A percentile compares a stretch with the other conserved stretches of the same genome.
Evolutionary conservation across 2,888 invertebrate species (phyloP).

Genomic region (Maniola hyperantus): DNA sequence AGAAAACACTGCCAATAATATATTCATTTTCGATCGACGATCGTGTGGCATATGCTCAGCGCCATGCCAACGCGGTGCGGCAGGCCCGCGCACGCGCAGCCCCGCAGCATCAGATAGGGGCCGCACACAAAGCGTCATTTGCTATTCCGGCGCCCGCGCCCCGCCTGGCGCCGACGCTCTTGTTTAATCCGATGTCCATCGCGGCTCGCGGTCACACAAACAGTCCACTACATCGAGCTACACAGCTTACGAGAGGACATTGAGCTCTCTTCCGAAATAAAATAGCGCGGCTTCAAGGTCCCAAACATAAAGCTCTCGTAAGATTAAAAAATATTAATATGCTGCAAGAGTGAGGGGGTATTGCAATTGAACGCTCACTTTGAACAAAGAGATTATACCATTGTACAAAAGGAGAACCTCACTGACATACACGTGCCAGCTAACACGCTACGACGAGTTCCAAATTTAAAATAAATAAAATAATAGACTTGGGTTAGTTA

Average conservation of each 20-base stretch:
- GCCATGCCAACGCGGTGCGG: constrained; percentile 15
- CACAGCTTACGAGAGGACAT: neutral
- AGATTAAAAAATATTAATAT: too few relatives aligned
- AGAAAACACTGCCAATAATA: neutral
- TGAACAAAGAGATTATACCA: too few relatives aligned
- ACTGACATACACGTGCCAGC: too few relatives aligned
- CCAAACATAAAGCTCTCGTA: too few relatives aligned
- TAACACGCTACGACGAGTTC: too few relatives aligned
- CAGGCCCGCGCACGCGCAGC: constrained; percentile 24
- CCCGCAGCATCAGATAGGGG: constrained; percentile 55
- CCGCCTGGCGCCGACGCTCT: constrained; percentile 70
- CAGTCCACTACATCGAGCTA: neutral
- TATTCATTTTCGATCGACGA: constrained; percentile 3
- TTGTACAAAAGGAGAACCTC: too few relatives aligned
- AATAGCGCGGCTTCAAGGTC: neutral
- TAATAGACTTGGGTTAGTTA: too few relatives aligned
- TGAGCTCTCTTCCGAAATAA: neutral
- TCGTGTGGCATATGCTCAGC: constrained; percentile 36
- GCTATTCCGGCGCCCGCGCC: constrained; percentile 62
- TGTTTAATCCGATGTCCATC: constrained; percentile 75
- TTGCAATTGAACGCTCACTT: neutral
- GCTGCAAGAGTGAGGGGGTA: neutral
- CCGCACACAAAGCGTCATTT: constrained; percentile 66
- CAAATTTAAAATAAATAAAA: too few relatives aligned
- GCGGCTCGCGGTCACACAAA: constrained; percentile 42